These are phyloP conservation scores for Acropternis orthonyx DNA, from an alignment of 2,797 vertebrate species.

Conservation along the genomic window DNA sequence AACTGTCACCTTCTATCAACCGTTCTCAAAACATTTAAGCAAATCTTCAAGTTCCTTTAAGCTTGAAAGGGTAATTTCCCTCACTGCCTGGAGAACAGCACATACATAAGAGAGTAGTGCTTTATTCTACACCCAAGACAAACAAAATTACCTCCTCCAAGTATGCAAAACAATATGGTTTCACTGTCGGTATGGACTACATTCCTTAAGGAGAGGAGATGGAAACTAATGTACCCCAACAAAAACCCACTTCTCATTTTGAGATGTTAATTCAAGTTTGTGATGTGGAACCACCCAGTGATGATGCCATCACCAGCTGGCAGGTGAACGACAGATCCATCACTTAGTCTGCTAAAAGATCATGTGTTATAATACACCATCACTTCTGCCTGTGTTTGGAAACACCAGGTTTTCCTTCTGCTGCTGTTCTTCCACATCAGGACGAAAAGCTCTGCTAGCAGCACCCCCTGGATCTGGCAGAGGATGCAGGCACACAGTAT, in stretches of 20 bases:
- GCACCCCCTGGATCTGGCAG: neutral
- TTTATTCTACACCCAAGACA: neutral
- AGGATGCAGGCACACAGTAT: rapidly evolving
- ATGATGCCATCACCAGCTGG: neutral
- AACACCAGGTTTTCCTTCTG: neutral
- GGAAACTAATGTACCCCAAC: neutral
- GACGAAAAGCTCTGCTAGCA: neutral
- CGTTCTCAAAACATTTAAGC: neutral
- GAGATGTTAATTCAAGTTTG: neutral
- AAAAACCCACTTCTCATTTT: neutral
- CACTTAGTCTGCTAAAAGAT: neutral
- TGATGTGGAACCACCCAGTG: rapidly evolving
- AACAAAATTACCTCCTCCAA: neutral
- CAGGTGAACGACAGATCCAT: neutral
- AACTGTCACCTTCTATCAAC: neutral
- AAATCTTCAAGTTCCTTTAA: neutral
- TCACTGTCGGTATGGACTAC: rapidly evolving
- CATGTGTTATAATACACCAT: rapidly evolving
- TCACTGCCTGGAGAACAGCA: neutral
- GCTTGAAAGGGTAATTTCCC: neutral
- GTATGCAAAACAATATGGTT: rapidly evolving
- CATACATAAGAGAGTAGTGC: rapidly evolving
- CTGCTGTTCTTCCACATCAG: neutral
- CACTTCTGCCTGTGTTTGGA: neutral
- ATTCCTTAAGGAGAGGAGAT: neutral